phyloP scores from a whole-genome alignment of 2,797 vertebrate genomes.

The Pseudopleuronectes americanus region DNA sequence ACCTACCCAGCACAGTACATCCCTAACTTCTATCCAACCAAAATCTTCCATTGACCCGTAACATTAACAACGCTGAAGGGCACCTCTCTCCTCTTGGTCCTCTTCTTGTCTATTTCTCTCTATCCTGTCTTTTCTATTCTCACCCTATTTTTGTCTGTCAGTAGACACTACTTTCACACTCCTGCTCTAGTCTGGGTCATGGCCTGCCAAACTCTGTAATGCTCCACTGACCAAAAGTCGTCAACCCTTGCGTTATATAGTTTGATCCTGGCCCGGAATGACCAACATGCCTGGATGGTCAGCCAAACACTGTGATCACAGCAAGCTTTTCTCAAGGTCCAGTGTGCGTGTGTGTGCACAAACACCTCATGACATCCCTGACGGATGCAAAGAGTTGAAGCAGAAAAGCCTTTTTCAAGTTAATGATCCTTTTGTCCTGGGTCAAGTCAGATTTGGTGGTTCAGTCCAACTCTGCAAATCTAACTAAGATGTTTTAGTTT shows the following conservation, averaged over 20 bases:
- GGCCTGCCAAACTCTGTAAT: slow-evolving; percentile 50
- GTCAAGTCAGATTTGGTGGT: neutral
- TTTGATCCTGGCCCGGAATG: slow-evolving; percentile 41
- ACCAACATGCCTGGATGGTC: slow-evolving; percentile 33
- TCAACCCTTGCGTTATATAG: slow-evolving; percentile 45
- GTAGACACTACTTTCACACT: slow-evolving; percentile 25
- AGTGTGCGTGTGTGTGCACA: neutral
- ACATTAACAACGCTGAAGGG: slow-evolving; percentile 37
- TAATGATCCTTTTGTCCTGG: neutral
- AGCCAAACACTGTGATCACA: slow-evolving; percentile 40
- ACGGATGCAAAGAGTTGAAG: slow-evolving; percentile 16
- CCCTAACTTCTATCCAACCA: slow-evolving; percentile 36
- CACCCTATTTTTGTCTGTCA: slow-evolving; percentile 29
- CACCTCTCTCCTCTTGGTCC: slow-evolving; percentile 29
- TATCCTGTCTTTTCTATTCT: slow-evolving; percentile 22
- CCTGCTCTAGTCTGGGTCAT: slow-evolving; percentile 38
- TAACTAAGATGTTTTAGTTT: too few relatives aligned
- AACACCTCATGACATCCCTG: slow-evolving; percentile 10
- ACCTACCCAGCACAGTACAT: slow-evolving; percentile 28
- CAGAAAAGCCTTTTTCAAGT: slow-evolving; percentile 5
- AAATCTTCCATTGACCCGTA: slow-evolving; percentile 54
- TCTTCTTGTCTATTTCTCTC: slow-evolving; percentile 28
- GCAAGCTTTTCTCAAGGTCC: slow-evolving; percentile 51
- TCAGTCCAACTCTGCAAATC: neutral
- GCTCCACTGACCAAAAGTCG: slow-evolving; percentile 55